Conservation (phyloP, 1,140 invertebrate genomes). For the Zeugodacus cucurbitae region DNA sequence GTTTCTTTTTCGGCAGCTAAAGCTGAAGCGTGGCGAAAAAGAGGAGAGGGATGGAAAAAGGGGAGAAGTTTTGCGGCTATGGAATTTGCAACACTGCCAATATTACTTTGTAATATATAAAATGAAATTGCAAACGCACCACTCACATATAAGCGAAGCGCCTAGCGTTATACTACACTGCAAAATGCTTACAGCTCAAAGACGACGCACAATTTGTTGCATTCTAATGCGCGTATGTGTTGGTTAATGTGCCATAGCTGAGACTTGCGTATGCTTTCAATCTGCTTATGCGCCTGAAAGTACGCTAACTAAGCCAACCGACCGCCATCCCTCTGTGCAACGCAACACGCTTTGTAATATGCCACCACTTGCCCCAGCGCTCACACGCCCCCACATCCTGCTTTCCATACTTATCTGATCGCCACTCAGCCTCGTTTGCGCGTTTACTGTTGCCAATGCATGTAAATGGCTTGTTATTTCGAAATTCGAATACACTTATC, state of each 20-base stretch:
- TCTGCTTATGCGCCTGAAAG: background rate
- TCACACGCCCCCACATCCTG: background rate
- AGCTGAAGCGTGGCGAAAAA: too few relatives aligned
- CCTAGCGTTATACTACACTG: background rate
- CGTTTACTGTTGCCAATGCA: background rate
- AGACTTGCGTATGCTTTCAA: background rate
- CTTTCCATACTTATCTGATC: background rate
- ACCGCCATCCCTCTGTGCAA: background rate
- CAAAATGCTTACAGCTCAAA: background rate
- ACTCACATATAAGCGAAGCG: background rate
- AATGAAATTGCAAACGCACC: constrained; percentile 11
- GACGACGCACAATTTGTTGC: background rate
- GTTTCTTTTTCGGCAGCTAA: background rate
- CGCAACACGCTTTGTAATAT: background rate
- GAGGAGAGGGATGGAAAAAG: background rate
- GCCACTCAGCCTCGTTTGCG: background rate
- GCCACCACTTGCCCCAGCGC: too few relatives aligned
- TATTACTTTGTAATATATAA: constrained; percentile 16
- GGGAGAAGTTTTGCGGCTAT: background rate
- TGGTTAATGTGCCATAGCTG: background rate
- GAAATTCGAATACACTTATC: constrained; percentile 21
- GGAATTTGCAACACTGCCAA: background rate
- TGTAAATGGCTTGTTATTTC: constrained; percentile 32
- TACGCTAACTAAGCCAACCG: background rate
- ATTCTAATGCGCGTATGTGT: background rate